Base-by-base conservation (phyloP, 2,888 invertebrate species). In the Coleophora flavipennella region DNA sequence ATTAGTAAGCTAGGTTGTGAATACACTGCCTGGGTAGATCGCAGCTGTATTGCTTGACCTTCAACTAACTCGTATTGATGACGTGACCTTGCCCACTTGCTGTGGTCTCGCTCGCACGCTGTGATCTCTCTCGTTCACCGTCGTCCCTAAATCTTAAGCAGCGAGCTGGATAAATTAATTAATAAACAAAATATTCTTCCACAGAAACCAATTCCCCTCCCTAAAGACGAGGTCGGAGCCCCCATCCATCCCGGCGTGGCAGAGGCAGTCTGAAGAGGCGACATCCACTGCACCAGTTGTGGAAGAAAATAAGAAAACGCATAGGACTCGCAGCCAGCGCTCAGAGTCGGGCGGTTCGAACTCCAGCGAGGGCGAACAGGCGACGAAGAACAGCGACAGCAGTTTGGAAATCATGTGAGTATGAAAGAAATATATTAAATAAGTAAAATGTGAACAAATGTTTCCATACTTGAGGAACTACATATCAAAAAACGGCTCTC, bases 241-340 rank as follows among this genome's bases (percentile, higher is more conserved):
- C 1, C 88, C 90, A 1, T 92, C 92, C 1, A 93, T 94, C 52
- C 93, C 94, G 13, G 89, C 92, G 10, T 94, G 94, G 94, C 93
- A 94, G 67, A 75, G 92, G 43, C 89, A 88, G 36, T 86, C 91
- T 56, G 79, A 89, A 62, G 77, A 87, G 67, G 76, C 81, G 1
- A 57, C 70, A 0, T 66, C 79, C 36, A 67, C 74, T 0, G 78
- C 71, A 31, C 62, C 43, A 0, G 50, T 52, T 0, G 38, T 40
- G 0, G 70, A 69, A 11, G 79, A 78, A 8, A 70, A 76, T 55
- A 74, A 74, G 57, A 85, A 75, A 44, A 48, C 64, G 20, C 85
- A 68, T 45, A 51, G 79, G 33, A 83, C 78, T 40, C 81, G 85
- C 44, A 85, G 86, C 49, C 87, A 87, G 44, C 85, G 90, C 31